Conservation (phyloP, 2,888 invertebrate genomes). For the Amiota mariae region DNA sequence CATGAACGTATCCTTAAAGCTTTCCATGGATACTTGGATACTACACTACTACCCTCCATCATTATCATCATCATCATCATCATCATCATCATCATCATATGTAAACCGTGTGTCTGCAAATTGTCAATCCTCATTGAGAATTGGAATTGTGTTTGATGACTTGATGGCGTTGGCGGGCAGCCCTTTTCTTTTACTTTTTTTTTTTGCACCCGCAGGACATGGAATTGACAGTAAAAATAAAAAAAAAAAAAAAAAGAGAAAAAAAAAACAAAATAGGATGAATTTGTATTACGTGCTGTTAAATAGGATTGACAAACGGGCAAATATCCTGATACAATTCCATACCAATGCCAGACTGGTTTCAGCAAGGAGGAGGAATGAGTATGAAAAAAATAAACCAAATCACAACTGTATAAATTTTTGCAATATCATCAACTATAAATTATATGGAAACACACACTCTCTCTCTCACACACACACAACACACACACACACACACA, state of each 20-base stretch:
- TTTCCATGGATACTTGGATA: too few species aligned
- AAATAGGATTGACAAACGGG: slow-evolving; percentile 66
- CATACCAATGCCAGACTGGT: slow-evolving; percentile 21
- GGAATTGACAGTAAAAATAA: too few species aligned
- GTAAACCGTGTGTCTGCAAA: not conserved
- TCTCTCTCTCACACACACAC: too few species aligned
- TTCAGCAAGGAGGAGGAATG: slow-evolving; percentile 29
- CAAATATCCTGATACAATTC: slow-evolving; percentile 61
- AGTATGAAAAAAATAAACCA: not conserved
- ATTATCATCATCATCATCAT: too few species aligned
- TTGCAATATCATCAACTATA: slow-evolving; percentile 66
- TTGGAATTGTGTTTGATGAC: not conserved
- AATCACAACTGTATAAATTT: slow-evolving; percentile 33
- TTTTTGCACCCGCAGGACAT: too few species aligned
- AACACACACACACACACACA: slow-evolving; percentile 5
- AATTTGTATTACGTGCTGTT: slow-evolving; percentile 45
- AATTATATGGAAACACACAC: slow-evolving; percentile 56
- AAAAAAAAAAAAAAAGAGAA: too few species aligned
- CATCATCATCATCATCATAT: too few species aligned
- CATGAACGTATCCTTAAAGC: too few species aligned
- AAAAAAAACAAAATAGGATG: slow-evolving; percentile 7
- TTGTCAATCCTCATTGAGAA: slow-evolving; percentile 20
- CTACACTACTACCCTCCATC: not conserved
- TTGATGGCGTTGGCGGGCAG: slow-evolving; percentile 14
- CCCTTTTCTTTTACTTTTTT: not conserved